Conservation (phyloP, 2,888 invertebrate genomes). For the Litoditis marina region DNA sequence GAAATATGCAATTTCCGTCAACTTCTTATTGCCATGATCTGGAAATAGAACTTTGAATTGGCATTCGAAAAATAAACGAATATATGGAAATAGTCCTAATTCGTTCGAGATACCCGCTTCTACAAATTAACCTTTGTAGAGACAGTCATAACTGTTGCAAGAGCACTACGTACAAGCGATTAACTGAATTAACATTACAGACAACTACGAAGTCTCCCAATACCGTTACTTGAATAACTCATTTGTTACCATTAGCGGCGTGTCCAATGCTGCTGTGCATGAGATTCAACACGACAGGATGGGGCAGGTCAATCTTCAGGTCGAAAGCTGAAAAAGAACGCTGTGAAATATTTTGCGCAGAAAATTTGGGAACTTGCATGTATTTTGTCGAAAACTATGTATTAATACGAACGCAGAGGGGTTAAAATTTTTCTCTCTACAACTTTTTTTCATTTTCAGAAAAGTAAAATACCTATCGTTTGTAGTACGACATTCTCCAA, state of each 20-base stretch:
- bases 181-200: neutral
- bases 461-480: conserved; percentile 73
- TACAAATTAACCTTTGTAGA: too few relatives aligned
- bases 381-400: neutral
- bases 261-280: conserved; percentile 74
- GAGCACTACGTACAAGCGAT: too few relatives aligned
- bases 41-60: too few relatives aligned
- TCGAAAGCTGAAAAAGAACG: conserved; percentile 74
- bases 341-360: neutral
- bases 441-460: neutral
- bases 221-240: neutral
- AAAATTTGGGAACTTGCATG: too few relatives aligned
- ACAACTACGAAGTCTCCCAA: neutral
- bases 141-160: too few relatives aligned
- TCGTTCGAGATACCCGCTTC: too few relatives aligned
- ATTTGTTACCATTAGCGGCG: conserved; percentile 9
- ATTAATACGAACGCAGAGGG: neutral
- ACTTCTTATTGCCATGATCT: conserved; percentile 71
- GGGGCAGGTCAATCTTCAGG: conserved; percentile 95
- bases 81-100: too few relatives aligned
- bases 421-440: neutral
- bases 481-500: conserved; percentile 94
- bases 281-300: conserved; percentile 90
- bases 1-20: conserved; percentile 96
- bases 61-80: too few relatives aligned